phyloP scores from a whole-genome alignment of 2,113 vertebrate genomes.

The Hucho hucho region DNA sequence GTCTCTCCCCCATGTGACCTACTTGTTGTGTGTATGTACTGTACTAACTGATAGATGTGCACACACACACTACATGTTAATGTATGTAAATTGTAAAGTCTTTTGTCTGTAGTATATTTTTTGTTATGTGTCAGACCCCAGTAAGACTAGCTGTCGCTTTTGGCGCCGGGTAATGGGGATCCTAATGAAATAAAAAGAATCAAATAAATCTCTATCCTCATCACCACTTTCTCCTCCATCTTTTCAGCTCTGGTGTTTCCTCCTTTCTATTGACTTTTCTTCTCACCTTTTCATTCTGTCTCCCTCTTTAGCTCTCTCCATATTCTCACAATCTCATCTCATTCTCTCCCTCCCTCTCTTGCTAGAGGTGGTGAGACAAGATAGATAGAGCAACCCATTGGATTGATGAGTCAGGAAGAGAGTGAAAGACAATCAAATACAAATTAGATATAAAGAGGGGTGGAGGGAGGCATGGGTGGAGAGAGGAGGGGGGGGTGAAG shows the following conservation, averaged over 20 bases:
- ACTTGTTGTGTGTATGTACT: too few species aligned
- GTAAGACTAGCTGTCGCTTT: too few species aligned
- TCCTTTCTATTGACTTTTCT: not conserved
- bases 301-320: not conserved
- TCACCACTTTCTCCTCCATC: not conserved
- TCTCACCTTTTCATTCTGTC: not conserved
- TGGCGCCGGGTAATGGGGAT: too few species aligned
- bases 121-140: too few species aligned
- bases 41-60: too few species aligned
- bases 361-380: not conserved
- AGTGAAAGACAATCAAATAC: not conserved
- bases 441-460: not conserved
- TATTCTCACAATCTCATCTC: not conserved
- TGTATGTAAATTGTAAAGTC: too few species aligned
- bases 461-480: not conserved
- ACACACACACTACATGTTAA: too few species aligned
- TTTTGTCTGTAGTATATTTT: too few species aligned
- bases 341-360: not conserved
- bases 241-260: not conserved
- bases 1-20: too few species aligned
- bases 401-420: not conserved
- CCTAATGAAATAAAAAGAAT: not conserved
- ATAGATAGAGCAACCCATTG: not conserved
- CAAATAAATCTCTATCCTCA: not conserved
- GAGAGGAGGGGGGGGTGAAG: not conserved